These are phyloP conservation scores for Teleiodes luculella DNA, from an alignment of 2,888 invertebrate genomes.

Conservation along the genomic window DNA sequence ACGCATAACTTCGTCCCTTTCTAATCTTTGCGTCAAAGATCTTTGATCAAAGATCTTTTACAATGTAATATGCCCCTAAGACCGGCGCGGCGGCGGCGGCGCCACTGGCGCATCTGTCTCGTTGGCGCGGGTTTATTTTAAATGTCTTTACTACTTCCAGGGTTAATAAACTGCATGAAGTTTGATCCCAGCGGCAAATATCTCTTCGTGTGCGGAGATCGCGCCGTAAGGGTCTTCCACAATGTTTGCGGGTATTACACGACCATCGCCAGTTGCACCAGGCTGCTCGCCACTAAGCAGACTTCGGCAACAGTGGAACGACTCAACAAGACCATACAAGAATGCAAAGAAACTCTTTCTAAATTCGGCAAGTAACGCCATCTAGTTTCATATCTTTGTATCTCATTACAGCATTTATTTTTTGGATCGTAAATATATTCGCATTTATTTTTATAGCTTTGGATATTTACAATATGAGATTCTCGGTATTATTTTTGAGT, in stretches of 20 bases:
- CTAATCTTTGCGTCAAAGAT: too few relatives aligned
- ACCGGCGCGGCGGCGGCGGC: too few relatives aligned
- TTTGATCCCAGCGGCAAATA: slow-evolving; percentile 88
- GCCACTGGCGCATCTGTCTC: neutral
- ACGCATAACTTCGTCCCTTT: too few relatives aligned
- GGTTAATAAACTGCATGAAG: slow-evolving; percentile 81
- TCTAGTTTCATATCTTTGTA: neutral
- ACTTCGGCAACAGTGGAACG: slow-evolving; percentile 88
- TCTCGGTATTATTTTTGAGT: slow-evolving; percentile 15
- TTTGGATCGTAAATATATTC: slow-evolving; percentile 23
- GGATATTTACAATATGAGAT: neutral
- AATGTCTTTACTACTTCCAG: slow-evolving; percentile 63
- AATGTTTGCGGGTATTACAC: slow-evolving; percentile 79
- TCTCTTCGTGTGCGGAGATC: slow-evolving; percentile 85
- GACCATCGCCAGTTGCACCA: slow-evolving; percentile 55
- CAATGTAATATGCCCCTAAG: too few relatives aligned
- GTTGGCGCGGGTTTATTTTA: neutral
- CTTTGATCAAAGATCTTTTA: too few relatives aligned
- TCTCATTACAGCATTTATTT: slow-evolving; percentile 3
- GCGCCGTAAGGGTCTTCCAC: slow-evolving; percentile 86
- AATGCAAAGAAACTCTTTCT: slow-evolving; percentile 71
- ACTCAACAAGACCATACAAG: slow-evolving; percentile 82
- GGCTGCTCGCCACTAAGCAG: slow-evolving; percentile 75
- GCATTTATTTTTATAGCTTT: slow-evolving; percentile 32
- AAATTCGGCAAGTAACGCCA: slow-evolving; percentile 54